phyloP scores from a whole-genome alignment of 2,888 invertebrate genomes.

The Chironomus tentans region DNA sequence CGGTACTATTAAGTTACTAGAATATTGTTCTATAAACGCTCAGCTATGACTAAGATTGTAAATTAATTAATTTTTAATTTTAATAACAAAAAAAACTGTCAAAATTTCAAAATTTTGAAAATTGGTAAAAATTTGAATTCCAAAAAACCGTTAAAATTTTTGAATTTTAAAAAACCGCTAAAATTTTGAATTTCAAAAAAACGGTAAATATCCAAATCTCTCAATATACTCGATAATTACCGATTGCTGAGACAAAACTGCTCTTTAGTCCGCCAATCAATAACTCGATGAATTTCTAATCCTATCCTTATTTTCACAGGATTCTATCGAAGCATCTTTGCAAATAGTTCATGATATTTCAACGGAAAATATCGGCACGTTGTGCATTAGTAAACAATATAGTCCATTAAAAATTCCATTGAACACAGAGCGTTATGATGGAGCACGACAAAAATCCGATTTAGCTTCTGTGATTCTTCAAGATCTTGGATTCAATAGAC shows the following conservation, averaged over 20 bases:
- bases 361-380: constrained; percentile 58
- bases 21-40: no score
- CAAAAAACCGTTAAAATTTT: neutral
- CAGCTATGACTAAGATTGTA: no score
- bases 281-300: neutral
- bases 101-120: no score
- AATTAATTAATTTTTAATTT: no score
- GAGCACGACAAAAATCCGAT: constrained; percentile 68
- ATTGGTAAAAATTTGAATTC: neutral
- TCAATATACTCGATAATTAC: no score
- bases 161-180: neutral
- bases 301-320: constrained; percentile 37
- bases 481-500: constrained; percentile 57
- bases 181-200: neutral
- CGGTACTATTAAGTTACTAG: no score
- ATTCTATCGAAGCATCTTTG: constrained; percentile 57
- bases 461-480: constrained; percentile 66
- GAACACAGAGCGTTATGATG: constrained; percentile 62
- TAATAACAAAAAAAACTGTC: no score
- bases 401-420: constrained; percentile 59
- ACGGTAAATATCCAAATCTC: no score
- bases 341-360: constrained; percentile 67
- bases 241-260: no score
- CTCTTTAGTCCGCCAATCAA: neutral
- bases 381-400: constrained; percentile 63